Percentiles rank a stretch among this genome's conserved stretches.
Evolutionary conservation across 1,140 invertebrate genomes (phyloP).

Genomic region (Aphaenogaster floridana): DNA sequence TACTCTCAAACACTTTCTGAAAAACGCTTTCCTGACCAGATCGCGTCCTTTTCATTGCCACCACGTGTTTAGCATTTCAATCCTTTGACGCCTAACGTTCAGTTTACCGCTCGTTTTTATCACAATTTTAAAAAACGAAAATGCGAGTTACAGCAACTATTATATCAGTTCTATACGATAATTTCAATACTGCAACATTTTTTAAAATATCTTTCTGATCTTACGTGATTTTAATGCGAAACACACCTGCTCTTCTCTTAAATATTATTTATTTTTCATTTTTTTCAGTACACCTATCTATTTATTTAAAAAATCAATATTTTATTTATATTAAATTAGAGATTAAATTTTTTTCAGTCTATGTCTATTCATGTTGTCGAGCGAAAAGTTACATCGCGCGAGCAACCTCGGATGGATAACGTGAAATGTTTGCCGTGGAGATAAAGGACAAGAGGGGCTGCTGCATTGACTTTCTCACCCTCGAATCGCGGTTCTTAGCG

Average conservation of each 20-base stretch:
- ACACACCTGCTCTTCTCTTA: background rate
- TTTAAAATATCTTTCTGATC: background rate
- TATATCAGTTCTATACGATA: background rate
- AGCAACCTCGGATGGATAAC: constrained; percentile 64
- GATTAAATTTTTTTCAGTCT: background rate
- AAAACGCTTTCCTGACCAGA: constrained; percentile 18
- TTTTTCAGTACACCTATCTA: background rate
- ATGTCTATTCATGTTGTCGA: background rate
- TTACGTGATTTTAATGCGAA: background rate
- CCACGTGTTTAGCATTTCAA: constrained; percentile 13
- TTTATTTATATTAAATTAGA: constrained; percentile 13
- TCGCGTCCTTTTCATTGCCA: constrained; percentile 11
- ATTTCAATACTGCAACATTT: background rate
- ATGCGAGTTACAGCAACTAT: background rate
- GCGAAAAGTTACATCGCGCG: background rate
- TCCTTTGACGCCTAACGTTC: background rate
- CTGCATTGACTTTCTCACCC: constrained; percentile 70
- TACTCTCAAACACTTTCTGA: constrained; percentile 54
- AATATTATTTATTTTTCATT: background rate
- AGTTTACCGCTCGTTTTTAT: background rate
- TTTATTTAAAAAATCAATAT: background rate
- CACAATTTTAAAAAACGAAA: background rate
- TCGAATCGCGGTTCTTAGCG: constrained; percentile 59
- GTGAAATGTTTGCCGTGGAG: constrained; percentile 74
- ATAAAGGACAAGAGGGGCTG: constrained; percentile 57